phyloP scores from a whole-genome alignment of 2,797 vertebrate species.

The Ibycter americanus region DNA sequence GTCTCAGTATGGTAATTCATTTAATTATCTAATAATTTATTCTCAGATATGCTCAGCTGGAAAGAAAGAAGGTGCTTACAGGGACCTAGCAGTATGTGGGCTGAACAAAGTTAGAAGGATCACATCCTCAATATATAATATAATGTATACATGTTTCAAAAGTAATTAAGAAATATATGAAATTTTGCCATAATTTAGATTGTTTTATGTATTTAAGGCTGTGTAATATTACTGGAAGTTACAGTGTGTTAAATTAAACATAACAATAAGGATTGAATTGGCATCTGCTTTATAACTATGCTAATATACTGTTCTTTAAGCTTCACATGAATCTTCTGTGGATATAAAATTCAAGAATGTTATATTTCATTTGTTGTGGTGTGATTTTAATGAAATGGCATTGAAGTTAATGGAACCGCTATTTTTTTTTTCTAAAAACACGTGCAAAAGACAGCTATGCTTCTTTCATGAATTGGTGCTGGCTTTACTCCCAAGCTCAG shows the following conservation, averaged over 20 bases:
- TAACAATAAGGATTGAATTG: constrained; percentile 10
- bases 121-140: not conserved
- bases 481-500: not conserved
- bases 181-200: not conserved
- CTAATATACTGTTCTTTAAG: constrained; percentile 10
- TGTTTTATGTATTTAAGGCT: not conserved
- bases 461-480: not conserved
- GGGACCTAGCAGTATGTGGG: no score
- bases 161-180: not conserved
- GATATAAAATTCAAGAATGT: constrained; percentile 19
- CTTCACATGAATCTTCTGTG: not conserved
- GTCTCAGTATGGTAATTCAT: not conserved
- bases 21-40: not conserved
- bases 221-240: not conserved
- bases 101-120: not conserved
- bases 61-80: not conserved
- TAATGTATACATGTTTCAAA: not conserved
- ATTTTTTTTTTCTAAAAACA: not conserved
- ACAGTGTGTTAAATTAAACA: constrained; percentile 35
- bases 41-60: not conserved
- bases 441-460: not conserved
- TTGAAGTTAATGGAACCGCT: not conserved
- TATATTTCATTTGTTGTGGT: not conserved
- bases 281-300: constrained; percentile 30
- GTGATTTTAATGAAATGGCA: not conserved